phyloP scores from a whole-genome alignment of 2,113 vertebrate genomes.

The Cheirogaleus medius region DNA sequence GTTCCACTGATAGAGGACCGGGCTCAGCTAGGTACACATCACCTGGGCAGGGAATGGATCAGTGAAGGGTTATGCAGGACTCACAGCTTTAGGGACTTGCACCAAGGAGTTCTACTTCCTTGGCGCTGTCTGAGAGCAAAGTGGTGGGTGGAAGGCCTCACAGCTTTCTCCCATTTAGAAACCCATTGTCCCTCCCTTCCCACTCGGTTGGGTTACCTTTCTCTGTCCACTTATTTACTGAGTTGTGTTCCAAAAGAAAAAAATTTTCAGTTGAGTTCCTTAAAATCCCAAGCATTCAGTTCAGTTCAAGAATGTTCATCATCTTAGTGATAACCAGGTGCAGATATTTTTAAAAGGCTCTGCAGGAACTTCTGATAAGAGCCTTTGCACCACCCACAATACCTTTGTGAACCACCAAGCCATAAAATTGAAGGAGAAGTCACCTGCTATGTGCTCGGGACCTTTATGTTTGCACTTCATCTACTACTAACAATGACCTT shows the following conservation, averaged over 20 bases:
- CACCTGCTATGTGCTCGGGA: neutral
- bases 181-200: neutral
- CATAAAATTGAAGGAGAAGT: neutral
- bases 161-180: neutral
- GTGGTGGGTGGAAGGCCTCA: neutral
- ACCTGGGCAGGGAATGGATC: neutral
- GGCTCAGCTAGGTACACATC: constrained; percentile 3
- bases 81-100: neutral
- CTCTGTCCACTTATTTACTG: neutral
- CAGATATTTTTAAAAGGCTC: neutral
- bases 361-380: neutral
- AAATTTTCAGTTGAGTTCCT: neutral
- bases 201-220: neutral
- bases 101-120: neutral
- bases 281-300: neutral
- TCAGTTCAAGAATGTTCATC: neutral
- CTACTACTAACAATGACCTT: neutral
- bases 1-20: neutral
- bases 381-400: neutral
- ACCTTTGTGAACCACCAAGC: neutral
- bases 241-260: neutral
- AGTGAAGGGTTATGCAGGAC: neutral
- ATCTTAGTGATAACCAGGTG: neutral
- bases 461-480: neutral
- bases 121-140: neutral